Percentiles rank a stretch among this genome's conserved stretches.
Conservation (phyloP, 2,888 invertebrate genomes). For the Bedellia somnulentella region DNA sequence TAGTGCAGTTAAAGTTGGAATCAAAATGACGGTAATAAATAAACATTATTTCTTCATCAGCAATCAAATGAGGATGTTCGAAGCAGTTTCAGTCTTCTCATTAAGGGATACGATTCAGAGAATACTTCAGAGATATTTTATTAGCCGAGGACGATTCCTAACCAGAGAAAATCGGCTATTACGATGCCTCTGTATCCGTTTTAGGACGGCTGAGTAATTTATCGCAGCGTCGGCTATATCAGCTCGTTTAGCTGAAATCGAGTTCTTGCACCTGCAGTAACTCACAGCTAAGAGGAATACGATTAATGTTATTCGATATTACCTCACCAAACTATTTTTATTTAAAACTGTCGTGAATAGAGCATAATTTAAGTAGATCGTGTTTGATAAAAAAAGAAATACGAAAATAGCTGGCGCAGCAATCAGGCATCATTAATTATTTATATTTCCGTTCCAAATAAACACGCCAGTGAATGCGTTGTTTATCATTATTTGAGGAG, state of each 20-base stretch:
- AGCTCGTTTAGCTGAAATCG: slow-evolving; percentile 4
- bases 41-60: slow-evolving; percentile 9
- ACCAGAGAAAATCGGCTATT: slow-evolving; percentile 5
- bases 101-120: slow-evolving; percentile 7
- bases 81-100: too few relatives aligned
- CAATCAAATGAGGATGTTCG: slow-evolving; percentile 8
- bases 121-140: slow-evolving; percentile 6
- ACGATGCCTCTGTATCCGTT: slow-evolving; percentile 7
- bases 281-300: too few relatives aligned
- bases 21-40: slow-evolving; percentile 8
- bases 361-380: too few relatives aligned
- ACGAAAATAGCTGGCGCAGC: too few relatives aligned
- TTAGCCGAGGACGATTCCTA: slow-evolving; percentile 3
- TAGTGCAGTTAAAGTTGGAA: too few relatives aligned
- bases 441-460: too few relatives aligned
- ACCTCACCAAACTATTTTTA: too few relatives aligned
- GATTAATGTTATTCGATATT: too few relatives aligned
- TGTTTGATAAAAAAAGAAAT: too few relatives aligned
- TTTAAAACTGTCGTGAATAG: too few relatives aligned
- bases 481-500: slow-evolving; percentile 24
- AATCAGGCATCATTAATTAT: too few relatives aligned
- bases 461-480: slow-evolving; percentile 15
- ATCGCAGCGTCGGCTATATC: slow-evolving; percentile 5
- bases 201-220: slow-evolving; percentile 3
- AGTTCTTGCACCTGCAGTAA: too few relatives aligned